These are phyloP conservation scores for Galeopsomyia nigrocyanea DNA, from an alignment of 2,888 invertebrate genomes.

Conservation along the genomic window DNA sequence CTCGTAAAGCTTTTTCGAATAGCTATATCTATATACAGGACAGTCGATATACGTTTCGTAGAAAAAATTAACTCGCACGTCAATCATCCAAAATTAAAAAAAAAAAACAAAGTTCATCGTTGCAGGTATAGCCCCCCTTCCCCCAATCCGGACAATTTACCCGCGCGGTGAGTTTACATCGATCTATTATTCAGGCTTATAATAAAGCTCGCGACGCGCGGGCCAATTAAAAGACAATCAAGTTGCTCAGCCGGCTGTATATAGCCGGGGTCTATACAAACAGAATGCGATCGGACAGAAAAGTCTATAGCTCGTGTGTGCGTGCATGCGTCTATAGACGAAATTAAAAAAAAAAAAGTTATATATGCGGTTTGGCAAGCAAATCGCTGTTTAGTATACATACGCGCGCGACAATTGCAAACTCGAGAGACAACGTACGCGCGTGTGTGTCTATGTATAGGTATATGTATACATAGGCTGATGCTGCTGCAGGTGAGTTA, in stretches of 20 bases:
- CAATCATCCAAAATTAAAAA: no score
- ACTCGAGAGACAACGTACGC: neutral
- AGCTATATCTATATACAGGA: neutral
- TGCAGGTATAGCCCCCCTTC: neutral
- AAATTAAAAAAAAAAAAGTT: neutral
- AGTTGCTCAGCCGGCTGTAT: conserved; percentile 9
- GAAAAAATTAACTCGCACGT: no score
- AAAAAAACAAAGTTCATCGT: no score
- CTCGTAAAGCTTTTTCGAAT: neutral
- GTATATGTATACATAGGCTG: neutral
- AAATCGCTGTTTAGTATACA: neutral
- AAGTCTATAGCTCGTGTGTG: neutral
- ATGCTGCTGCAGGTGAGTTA: conserved; percentile 49
- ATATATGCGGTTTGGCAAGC: neutral
- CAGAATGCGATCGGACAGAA: neutral
- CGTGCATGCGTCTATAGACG: neutral
- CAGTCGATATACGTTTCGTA: no score
- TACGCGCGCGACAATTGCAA: neutral
- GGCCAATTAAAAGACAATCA: conserved; percentile 41
- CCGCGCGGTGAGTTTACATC: conserved; percentile 18
- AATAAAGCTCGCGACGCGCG: conserved; percentile 23
- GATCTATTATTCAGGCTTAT: conserved; percentile 28
- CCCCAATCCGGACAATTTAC: neutral
- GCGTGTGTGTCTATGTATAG: neutral
- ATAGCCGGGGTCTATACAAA: no score